A percentile compares a stretch with the other conserved stretches of the same genome.
Conservation (phyloP, 1,140 invertebrate genomes). For the Ceratina japonica region DNA sequence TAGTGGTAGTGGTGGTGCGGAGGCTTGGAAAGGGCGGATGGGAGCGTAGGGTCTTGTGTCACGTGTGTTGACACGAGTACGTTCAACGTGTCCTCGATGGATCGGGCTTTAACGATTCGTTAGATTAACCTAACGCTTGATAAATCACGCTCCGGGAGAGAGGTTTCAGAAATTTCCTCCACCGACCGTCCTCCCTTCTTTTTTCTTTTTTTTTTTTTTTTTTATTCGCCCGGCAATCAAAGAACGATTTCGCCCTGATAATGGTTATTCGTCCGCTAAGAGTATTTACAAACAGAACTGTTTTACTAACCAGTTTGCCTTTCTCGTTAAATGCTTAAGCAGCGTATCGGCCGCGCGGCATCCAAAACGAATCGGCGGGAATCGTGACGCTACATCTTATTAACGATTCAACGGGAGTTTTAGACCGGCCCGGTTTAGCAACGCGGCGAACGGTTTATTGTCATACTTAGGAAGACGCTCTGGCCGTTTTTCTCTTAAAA, state of each 20-base stretch:
- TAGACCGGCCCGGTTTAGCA: not conserved
- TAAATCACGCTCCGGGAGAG: slow-evolving; percentile 26
- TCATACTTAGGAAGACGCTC: slow-evolving; percentile 13
- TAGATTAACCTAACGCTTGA: slow-evolving; percentile 48
- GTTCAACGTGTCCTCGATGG: slow-evolving; percentile 46
- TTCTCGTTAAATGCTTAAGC: too few relatives aligned
- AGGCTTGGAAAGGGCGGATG: slow-evolving; percentile 16
- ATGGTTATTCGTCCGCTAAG: too few relatives aligned
- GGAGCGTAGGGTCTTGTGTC: slow-evolving; percentile 55
- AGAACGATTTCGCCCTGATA: not conserved
- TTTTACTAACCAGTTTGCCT: too few relatives aligned
- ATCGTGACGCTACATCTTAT: not conserved
- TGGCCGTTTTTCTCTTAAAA: slow-evolving; percentile 51
- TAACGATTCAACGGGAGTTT: not conserved
- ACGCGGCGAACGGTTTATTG: not conserved
- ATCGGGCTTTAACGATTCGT: slow-evolving; percentile 58
- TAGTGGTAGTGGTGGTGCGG: not conserved
- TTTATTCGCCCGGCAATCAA: not conserved
- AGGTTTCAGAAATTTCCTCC: not conserved
- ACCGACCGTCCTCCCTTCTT: not conserved
- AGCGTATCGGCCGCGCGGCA: too few relatives aligned
- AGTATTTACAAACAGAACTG: too few relatives aligned
- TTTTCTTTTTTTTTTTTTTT: not conserved
- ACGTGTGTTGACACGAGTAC: slow-evolving; percentile 64
- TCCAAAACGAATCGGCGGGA: too few relatives aligned